A percentile compares a stretch with the other conserved stretches of the same genome.
Evolutionary conservation across 1,140 invertebrate species (phyloP).

Genomic region (Drosophila saltans): DNA sequence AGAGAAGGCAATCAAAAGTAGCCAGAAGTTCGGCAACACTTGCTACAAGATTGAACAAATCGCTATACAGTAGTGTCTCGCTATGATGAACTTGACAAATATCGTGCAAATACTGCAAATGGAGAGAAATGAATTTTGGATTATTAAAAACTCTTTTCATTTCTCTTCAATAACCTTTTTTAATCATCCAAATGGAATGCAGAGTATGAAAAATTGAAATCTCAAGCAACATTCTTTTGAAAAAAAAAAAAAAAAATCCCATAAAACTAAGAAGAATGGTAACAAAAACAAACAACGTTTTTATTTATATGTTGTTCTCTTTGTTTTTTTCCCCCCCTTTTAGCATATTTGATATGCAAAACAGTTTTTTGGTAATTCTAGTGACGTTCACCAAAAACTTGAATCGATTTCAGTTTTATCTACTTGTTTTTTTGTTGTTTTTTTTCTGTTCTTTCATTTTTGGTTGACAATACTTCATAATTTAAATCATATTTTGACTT

Average conservation of each 20-base stretch:
- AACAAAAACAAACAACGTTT: conserved; percentile 56
- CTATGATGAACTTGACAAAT: background rate
- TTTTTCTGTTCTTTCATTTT: conserved; percentile 31
- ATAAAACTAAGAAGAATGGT: conserved; percentile 27
- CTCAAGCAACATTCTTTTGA: conserved; percentile 58
- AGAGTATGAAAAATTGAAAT: background rate
- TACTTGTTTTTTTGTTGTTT: too few species aligned
- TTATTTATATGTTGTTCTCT: conserved; percentile 10
- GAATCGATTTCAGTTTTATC: conserved; percentile 16
- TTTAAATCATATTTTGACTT: conserved; percentile 7
- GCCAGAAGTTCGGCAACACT: conserved; percentile 43
- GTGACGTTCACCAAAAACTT: conserved; percentile 52
- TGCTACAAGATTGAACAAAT: conserved; percentile 57
- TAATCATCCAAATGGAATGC: background rate
- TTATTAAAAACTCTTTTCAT: too few species aligned
- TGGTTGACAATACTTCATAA: conserved; percentile 54
- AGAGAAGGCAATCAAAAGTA: conserved; percentile 21
- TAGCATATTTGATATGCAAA: conserved; percentile 74
- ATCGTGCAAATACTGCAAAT: background rate
- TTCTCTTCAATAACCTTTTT: too few species aligned
- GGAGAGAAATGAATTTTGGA: too few species aligned
- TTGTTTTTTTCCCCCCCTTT: background rate
- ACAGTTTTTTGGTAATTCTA: conserved; percentile 49
- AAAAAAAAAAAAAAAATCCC: conserved; percentile 13
- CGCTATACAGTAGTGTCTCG: background rate